Base-by-base conservation (phyloP, 2,113 vertebrate genomes). In the Pollachius pollachius region DNA sequence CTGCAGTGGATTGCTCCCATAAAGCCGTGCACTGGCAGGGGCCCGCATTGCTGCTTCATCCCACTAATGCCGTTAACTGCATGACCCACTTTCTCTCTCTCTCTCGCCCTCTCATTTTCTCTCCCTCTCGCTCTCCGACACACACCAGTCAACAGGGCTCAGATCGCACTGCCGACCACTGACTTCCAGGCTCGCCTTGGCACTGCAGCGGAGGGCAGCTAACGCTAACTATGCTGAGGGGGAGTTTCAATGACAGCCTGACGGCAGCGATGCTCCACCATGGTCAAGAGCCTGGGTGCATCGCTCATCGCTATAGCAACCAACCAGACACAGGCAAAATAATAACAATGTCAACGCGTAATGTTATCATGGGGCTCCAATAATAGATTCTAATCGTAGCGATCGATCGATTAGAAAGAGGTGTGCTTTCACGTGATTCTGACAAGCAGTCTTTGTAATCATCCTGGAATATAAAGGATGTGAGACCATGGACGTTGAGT, bases 81-180 rank as follows among this genome's bases (percentile, higher is more conserved):
- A 79, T 92, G 90, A 93, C 90, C 92, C 90, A 91, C 70, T 90
- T 92, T 90, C 81, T 62, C 66, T 54, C 65, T 71, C 78, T 81
- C 65, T 23, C 23, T 23, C 23, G 1, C 23, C 23, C 23, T 71
- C 78, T 81, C 90, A 91, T 69, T 90, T 92, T 90, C 81, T 62
- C 66, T 54, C 65, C 67, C 72, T 82, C 79, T 65, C 71, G 68
- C 76, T 74, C 21, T 71, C 78, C 80, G 74, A 63, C 78, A 79
- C 30, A 56, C 71, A 72, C 71, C 76, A 83, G 73, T 78, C 75
- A 71, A 64, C 8, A 18, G 67, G 59, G 56, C 73, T 74, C 78
- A 72, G 71, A 76, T 59, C 82, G 72, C 69, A 48, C 13, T 71
- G 65, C 34, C 76, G 65, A 70, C 17, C 41, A 65, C 52, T 48